Conservation (phyloP, 2,797 vertebrate genomes). For the Emys orbicularis region DNA sequence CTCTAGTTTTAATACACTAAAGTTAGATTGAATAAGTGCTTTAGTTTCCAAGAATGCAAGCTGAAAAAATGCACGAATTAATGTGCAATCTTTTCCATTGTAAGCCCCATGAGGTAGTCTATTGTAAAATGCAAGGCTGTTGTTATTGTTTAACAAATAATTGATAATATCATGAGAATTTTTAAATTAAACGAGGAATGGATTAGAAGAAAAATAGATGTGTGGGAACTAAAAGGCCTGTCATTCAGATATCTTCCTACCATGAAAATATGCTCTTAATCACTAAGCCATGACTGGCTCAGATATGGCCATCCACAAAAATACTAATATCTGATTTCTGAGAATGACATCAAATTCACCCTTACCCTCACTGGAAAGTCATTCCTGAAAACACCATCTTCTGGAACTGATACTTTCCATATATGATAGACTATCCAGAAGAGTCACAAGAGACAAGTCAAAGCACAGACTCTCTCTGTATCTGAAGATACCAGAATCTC, state of each 20-base stretch:
- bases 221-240: background rate
- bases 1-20: background rate
- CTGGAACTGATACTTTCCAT: background rate
- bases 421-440: background rate
- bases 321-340: fast-evolving
- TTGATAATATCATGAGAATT: background rate
- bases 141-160: background rate
- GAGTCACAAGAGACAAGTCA: fast-evolving
- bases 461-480: background rate
- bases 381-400: background rate
- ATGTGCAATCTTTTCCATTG: background rate
- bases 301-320: fast-evolving
- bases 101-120: background rate
- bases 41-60: background rate
- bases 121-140: fast-evolving
- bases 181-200: background rate
- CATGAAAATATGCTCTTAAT: background rate
- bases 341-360: background rate
- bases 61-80: background rate
- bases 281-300: background rate
- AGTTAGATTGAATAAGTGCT: background rate
- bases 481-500: background rate
- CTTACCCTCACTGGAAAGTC: background rate
- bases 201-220: background rate
- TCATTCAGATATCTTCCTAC: fast-evolving